These are phyloP conservation scores for Chlorops oryzae DNA, from an alignment of 1,140 invertebrate genomes.

Conservation along the genomic window DNA sequence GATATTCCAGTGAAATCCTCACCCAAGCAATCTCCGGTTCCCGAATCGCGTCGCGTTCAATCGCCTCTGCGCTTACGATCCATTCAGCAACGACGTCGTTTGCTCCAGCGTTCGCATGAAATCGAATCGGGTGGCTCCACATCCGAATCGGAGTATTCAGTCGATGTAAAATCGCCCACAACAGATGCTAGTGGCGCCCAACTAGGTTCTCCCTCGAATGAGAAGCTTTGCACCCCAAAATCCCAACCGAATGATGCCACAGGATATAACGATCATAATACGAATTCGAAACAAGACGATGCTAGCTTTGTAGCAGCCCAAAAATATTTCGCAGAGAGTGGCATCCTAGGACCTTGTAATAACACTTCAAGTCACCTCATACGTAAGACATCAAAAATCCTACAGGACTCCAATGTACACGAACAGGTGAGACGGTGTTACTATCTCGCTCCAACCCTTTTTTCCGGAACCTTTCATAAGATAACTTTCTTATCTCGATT, in stretches of 20 bases:
- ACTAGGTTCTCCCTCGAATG: background rate
- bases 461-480: background rate
- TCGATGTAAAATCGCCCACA: background rate
- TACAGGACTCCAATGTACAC: slow-evolving; percentile 18
- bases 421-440: slow-evolving; percentile 22
- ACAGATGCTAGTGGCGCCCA: background rate
- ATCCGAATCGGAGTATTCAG: slow-evolving; percentile 11
- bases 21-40: slow-evolving; percentile 13
- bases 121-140: slow-evolving; percentile 16
- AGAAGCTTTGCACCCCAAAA: too few species aligned
- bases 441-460: too few species aligned
- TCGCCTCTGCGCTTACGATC: background rate
- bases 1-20: slow-evolving; percentile 21
- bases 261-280: too few species aligned
- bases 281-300: too few species aligned
- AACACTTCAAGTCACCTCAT: slow-evolving; percentile 7
- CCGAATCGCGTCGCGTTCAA: background rate
- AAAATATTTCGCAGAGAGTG: slow-evolving; percentile 23
- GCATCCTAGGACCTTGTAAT: slow-evolving; percentile 19
- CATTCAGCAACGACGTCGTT: slow-evolving; percentile 5
- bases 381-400: slow-evolving; percentile 21
- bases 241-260: too few species aligned
- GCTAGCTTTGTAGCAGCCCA: slow-evolving; percentile 16
- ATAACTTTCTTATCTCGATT: background rate
- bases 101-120: slow-evolving; percentile 15